Evolutionary conservation across 1,140 invertebrate species (phyloP), one percentile per base, ranked within the genome.

Genomic region (Zaprionus capensis): DNA sequence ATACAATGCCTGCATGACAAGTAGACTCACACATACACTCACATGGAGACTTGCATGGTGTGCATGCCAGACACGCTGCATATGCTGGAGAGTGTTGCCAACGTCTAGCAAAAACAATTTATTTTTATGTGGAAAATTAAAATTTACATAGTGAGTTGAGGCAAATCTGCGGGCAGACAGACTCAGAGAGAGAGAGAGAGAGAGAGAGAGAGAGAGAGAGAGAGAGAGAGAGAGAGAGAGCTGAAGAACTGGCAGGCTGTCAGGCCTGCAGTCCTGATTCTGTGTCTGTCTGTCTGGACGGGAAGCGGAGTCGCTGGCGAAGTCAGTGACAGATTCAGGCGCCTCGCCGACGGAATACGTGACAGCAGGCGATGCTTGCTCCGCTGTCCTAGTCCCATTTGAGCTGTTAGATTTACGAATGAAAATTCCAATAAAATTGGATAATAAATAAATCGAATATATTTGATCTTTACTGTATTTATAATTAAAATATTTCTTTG

Each of bases 121-220:
- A 87, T 88, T 88, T 87, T 83, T 78, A 87, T 87, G 83, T 75
- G 80, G 77, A 88, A 88, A 88, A 88, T 87, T 87, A 83, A 88
- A 87, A 88, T 87, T 87, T 86, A 65, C 83, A 86, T 86, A 82
- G 44, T 36, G 14, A 15, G 31, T 22, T 17, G 44, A 20, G 49
- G 24, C 71, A 64, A 78, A 78, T 69, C 71, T 81, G 66, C 64
- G 74, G 72, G 38, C 70, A 67, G 49, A 2, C 49, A 14, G 22
- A 53, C 17, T 22, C 9, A 24, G 49, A 51, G 12, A 20, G 1
- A 20, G 20, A 20, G 20, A 22, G 22, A n/a, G n/a, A n/a, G n/a
- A n/a, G n/a, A n/a, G n/a, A n/a, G n/a, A n/a, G 46, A 24, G 49
- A 53, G 4, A 24, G 49, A 53, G 12, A 17, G 20, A 22, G 20